A percentile compares a stretch with the other conserved stretches of the same genome.
Evolutionary conservation across 2,113 vertebrate species (phyloP).

Genomic region (Hyla sarda): DNA sequence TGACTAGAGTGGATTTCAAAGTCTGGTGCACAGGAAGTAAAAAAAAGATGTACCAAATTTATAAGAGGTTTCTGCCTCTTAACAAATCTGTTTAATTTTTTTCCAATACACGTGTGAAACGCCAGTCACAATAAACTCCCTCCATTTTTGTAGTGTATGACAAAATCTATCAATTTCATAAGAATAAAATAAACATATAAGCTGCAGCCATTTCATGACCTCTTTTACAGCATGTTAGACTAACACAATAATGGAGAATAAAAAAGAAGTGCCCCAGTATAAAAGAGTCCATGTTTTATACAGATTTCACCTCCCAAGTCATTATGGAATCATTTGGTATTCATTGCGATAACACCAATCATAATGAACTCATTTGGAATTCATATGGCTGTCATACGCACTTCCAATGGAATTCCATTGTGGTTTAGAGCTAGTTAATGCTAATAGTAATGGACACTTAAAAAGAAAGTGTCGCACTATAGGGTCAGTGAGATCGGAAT

Average conservation of each 20-base stretch:
- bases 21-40: no score
- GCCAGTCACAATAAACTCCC: no score
- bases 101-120: no score
- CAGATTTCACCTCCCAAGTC: conserved; percentile 70
- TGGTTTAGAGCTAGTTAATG: conserved; percentile 78
- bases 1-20: no score
- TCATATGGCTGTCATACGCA: conserved; percentile 71
- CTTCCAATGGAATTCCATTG: conserved; percentile 71
- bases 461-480: conserved; percentile 67
- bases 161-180: not conserved
- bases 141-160: not conserved
- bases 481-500: conserved; percentile 65
- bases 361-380: conserved; percentile 74
- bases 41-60: no score
- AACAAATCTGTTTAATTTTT: no score
- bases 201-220: no score
- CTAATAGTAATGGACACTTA: conserved; percentile 75
- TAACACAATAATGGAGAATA: conserved; percentile 67
- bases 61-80: no score
- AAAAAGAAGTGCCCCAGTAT: conserved; percentile 65
- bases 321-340: conserved; percentile 78
- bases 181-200: not conserved
- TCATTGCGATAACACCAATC: conserved; percentile 75
- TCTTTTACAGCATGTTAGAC: conserved; percentile 62
- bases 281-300: conserved; percentile 69